Base-by-base conservation (phyloP, 2,888 invertebrate species). In the Julus scandinavius region DNA sequence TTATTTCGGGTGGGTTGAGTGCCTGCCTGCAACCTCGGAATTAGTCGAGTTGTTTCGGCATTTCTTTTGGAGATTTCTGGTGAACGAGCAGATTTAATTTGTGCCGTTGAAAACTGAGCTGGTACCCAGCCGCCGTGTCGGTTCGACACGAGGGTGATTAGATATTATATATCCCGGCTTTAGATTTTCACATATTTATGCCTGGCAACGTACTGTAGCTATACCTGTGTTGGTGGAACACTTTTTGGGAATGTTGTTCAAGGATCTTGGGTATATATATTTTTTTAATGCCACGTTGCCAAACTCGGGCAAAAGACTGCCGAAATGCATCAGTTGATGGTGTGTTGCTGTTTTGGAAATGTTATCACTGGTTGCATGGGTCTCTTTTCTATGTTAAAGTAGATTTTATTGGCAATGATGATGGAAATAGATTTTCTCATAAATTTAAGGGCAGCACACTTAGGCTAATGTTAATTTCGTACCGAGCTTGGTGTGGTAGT, bases 1-100 rank as follows among this genome's bases (percentile, higher is more conserved):
- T 72, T 72, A 72, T 72, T 72, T 72, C n/a, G 63, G 72, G 29
- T 72, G 72, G 29, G 20, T 7, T n/a, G 20, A 5, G 29, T n/a
- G 72, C 72, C 72, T n/a, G 72, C 72, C 72, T 20, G 72, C 72
- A 72, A 72, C 72, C 72, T 72, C 72, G 72, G 72, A 9, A 20
- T 72, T 72, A 29, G 72, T 1, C 3, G 54, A 54, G 54, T 11
- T 20, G 20, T 72, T 54, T 54, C 54, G 17, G 54, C 54, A 54
- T 54, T 29, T 20, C 29, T 72, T 72, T 29, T 7, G 11, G 72
- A 7, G 20, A 29, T 29, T 72, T 20, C 9, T 29, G 72, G 6
- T 20, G 72, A 72, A 72, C 72, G 20, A 72, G 11, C 72, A 72
- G 72, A 20, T 72, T 72, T 72, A 29, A 72, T 9, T 20, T 11